Base-by-base conservation (phyloP, 2,797 vertebrate species). In the Falco cherrug region DNA sequence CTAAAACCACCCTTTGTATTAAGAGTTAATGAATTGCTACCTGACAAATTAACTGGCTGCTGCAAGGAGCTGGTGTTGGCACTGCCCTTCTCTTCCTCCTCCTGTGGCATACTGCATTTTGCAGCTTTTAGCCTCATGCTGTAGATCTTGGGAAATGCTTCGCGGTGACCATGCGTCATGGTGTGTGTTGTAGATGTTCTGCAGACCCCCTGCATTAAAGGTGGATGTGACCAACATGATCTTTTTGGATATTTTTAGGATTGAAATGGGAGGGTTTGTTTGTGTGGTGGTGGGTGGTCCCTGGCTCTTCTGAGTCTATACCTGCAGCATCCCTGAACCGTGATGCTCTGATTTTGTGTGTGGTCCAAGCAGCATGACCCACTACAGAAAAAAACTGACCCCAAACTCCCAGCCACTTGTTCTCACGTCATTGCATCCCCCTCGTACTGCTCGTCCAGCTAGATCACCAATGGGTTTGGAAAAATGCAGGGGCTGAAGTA, bases 1-100 rank as follows among this genome's bases (percentile, higher is more conserved):
- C 83, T 70, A 76, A 96, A 95, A 20, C 60, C 43, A 77, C 56
- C 35, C 35, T 11, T 5, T 54, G 35, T 74, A 74, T 94, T 80
- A 92, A 95, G 65, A 90, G 57, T 37, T 90, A 78, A 90, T 21
- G 69, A 94, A 89, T 94, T 91, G 48, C 61, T 88, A 84, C 65
- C 31, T 75, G 89, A 71, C 51, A 60, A 93, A 94, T 89, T 60
- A 92, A 71, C 65, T 2, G 10, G 76, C 65, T 86, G 60, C 63
- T 81, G 50, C 57, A 90, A 93, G 80, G 80, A 86, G 80, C 45
- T 3, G 0, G 6, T 39, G 56, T 4, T 93, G 79, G 64, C 78
- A 60, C 5, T 81, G 69, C 51, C 86, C 43, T 82, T 39, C 65
- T 81, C 65, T 77, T n/a, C 59, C 31, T 87, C 70, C 67, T 87